Evolutionary conservation across 2,113 vertebrate species (phyloP).

Genomic region (Pomatorhinus ruficollis): DNA sequence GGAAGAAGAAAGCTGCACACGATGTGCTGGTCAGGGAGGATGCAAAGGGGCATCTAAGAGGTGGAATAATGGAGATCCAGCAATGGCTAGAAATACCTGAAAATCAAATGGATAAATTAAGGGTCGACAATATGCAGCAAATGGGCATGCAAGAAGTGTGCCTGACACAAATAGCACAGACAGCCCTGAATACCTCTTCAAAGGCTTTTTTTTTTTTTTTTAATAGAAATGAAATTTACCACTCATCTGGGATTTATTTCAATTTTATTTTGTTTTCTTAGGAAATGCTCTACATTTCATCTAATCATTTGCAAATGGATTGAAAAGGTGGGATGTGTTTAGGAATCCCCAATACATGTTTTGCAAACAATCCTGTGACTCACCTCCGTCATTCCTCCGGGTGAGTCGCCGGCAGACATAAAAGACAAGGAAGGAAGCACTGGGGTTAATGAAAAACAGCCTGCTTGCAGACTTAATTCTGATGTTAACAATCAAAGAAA

Average conservation of each 20-base stretch:
- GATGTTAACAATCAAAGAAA: slow-evolving; percentile 10
- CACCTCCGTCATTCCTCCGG: background rate
- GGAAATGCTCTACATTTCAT: background rate
- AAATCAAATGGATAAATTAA: background rate
- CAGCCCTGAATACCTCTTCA: background rate
- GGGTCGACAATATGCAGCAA: background rate
- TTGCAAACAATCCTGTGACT: background rate
- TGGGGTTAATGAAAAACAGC: background rate
- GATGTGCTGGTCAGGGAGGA: background rate
- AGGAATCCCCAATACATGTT: background rate
- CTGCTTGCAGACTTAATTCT: background rate
- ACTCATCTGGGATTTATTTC: background rate
- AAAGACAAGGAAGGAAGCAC: slow-evolving; percentile 7
- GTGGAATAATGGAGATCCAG: background rate
- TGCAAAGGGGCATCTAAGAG: background rate
- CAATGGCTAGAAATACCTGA: background rate
- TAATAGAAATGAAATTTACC: background rate
- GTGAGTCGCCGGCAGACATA: background rate
- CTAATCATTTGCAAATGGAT: background rate
- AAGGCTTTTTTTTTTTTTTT: background rate
- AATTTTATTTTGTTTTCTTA: background rate
- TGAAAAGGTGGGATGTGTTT: background rate
- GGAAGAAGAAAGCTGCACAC: background rate
- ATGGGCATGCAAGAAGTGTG: background rate
- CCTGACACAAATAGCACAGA: background rate